Conservation (phyloP, 2,113 vertebrate genomes). For the Australoheros scitulus region DNA sequence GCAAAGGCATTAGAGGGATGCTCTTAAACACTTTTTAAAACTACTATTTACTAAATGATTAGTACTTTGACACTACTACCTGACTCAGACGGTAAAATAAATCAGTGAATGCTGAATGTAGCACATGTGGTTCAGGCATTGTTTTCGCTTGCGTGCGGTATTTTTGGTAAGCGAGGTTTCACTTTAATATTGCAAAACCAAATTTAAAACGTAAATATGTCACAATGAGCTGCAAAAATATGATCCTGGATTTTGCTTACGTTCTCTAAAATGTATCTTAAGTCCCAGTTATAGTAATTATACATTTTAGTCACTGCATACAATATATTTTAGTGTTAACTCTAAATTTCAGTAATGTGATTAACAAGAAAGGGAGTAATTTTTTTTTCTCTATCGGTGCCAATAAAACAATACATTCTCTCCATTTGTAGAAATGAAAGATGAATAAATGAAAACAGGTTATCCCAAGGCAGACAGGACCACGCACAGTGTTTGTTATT, state of each 20-base stretch:
- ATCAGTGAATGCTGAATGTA: neutral
- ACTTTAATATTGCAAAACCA: neutral
- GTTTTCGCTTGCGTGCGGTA: neutral
- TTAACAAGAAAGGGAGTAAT: neutral
- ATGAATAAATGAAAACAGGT: neutral
- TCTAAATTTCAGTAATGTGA: neutral
- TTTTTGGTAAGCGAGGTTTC: neutral
- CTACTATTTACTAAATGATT: neutral
- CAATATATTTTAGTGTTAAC: neutral
- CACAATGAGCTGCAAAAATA: neutral
- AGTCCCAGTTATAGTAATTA: neutral
- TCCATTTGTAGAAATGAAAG: conserved; percentile 7
- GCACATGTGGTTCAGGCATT: neutral
- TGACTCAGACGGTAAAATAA: neutral
- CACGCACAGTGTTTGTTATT: conserved; percentile 1
- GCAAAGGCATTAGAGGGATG: neutral
- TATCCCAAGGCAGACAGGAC: neutral
- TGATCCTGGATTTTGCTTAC: neutral
- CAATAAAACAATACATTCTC: neutral
- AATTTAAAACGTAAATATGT: neutral
- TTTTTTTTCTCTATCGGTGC: neutral
- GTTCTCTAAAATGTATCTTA: neutral
- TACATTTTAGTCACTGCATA: neutral
- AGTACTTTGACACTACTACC: neutral
- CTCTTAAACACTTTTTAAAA: neutral